Percentiles rank a stretch among this genome's conserved stretches.
Conservation (phyloP, 2,888 invertebrate species). For the Microdon myrmicae region DNA sequence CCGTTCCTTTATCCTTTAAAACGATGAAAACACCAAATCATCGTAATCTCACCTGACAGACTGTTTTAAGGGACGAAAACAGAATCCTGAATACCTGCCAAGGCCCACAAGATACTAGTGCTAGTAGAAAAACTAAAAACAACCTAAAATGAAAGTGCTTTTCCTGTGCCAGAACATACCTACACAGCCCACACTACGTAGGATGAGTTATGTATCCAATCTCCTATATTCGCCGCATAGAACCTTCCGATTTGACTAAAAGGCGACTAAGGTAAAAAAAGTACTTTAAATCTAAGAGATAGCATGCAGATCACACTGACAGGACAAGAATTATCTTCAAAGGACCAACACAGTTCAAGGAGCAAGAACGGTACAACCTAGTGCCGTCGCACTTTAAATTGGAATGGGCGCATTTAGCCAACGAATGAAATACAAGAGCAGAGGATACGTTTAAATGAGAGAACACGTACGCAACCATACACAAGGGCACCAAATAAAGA, state of each 20-base stretch:
- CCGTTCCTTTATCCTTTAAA: conserved; percentile 27
- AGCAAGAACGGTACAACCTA: too few species aligned
- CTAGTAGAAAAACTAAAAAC: conserved; percentile 7
- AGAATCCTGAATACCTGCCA: conserved; percentile 6
- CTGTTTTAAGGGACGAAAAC: conserved; percentile 32
- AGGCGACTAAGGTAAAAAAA: conserved; percentile 19
- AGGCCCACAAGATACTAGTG: conserved; percentile 14
- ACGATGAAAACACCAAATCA: conserved; percentile 48
- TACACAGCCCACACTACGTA: conserved; percentile 21
- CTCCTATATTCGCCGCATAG: conserved; percentile 12
- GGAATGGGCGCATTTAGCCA: conserved; percentile 46
- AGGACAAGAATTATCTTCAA: conserved; percentile 52
- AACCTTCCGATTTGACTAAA: not conserved
- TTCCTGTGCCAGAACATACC: conserved; percentile 17
- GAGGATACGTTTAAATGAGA: conserved; percentile 5
- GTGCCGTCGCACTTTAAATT: conserved; percentile 51
- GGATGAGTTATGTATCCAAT: conserved; percentile 46
- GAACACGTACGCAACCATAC: conserved; percentile 11
- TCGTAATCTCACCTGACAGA: conserved; percentile 49
- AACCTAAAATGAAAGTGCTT: conserved; percentile 22
- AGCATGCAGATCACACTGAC: conserved; percentile 51
- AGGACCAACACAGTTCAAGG: conserved; percentile 49
- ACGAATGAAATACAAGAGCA: conserved; percentile 4
- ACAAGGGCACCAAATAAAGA: conserved; percentile 32
- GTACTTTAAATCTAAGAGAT: conserved; percentile 18